Base-by-base conservation (phyloP, 2,888 invertebrate species). In the Drosophila pseudotalamancana region DNA sequence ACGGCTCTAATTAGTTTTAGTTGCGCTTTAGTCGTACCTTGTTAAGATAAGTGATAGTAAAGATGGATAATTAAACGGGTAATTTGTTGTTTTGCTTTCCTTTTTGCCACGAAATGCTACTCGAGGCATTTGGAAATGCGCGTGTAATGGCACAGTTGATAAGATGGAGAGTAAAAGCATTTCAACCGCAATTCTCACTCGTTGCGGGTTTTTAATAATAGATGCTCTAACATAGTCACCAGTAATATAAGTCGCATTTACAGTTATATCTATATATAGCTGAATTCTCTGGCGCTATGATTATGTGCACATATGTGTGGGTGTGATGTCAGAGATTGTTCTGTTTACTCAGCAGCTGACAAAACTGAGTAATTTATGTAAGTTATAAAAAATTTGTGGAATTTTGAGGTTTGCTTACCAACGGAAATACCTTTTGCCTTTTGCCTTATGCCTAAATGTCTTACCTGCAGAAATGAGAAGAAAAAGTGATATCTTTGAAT, bases 1-100 rank as follows among this genome's bases (percentile, higher is more conserved):
- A 71, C 23, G 67, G 50, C 43, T 55, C 71, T 57, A 81, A 76
- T 81, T 81, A 84, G 85, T 65, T 39, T 48, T 32, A 43, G 39
- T 35, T 35, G 55, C 40, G 9, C 18, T 35, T 8, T 31, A 57
- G 45, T 46, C 34, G 50, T 39, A 69, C 55, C 51, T 48, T 34
- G 32, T 51, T 48, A 39, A 50, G n/a, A 48, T 65, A 48, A 49
- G 37, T 39, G 32, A 39, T 49, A 53, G 25, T 53, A 45, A 35
- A 53, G 23, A 37, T 32, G 54, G 29, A 39, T 25, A 54, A 65
- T 25, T 40, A 37, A 61, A 46, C 18, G 14, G 1, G 3, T 9
- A 43, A 43, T 42, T 43, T 23, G 11, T 14, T 53, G 40, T 0
- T 23, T 11, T 12, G 16, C 8, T 8, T 25, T 12, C n/a, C n/a